These are phyloP conservation scores for Mactra quadrangularis DNA, from an alignment of 1,140 invertebrate genomes.

Conservation along the genomic window DNA sequence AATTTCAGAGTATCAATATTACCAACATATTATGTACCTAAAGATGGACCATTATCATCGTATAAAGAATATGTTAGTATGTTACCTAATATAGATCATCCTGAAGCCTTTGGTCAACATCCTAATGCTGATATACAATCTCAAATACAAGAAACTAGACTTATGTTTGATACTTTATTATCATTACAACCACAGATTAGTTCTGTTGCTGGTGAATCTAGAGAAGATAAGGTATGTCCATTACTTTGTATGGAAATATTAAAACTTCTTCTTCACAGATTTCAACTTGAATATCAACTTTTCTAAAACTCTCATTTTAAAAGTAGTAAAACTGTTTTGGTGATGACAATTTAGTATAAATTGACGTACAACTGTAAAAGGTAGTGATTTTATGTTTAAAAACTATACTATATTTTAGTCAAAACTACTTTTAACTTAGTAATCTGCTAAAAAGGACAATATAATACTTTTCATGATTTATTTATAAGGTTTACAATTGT, in stretches of 20 bases:
- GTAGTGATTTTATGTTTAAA: too few species aligned
- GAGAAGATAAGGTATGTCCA: constrained; percentile 83
- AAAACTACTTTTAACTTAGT: too few species aligned
- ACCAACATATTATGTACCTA: constrained; percentile 90
- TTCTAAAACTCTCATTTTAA: too few species aligned
- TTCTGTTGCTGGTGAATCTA: constrained; percentile 73
- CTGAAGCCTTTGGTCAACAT: constrained; percentile 89
- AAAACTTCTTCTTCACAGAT: too few species aligned
- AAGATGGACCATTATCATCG: constrained; percentile 90
- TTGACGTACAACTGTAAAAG: too few species aligned
- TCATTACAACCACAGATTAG: constrained; percentile 83
- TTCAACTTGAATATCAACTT: too few species aligned
- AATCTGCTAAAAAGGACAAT: too few species aligned
- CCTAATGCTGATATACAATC: constrained; percentile 84
- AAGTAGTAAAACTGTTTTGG: too few species aligned
- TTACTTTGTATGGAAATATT: too few species aligned
- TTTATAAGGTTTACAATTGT: too few species aligned
- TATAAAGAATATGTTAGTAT: constrained; percentile 91
- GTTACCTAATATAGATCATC: constrained; percentile 90
- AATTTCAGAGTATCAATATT: constrained; percentile 72
- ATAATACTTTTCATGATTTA: too few species aligned
- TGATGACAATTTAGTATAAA: too few species aligned
- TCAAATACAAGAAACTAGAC: constrained; percentile 83
- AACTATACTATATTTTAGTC: constrained; percentile 1
- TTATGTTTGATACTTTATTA: constrained; percentile 83